Evolutionary conservation across 2,797 vertebrate genomes (phyloP), one percentile per base, ranked within the genome.

Genomic region (Cyclopterus lumpus): DNA sequence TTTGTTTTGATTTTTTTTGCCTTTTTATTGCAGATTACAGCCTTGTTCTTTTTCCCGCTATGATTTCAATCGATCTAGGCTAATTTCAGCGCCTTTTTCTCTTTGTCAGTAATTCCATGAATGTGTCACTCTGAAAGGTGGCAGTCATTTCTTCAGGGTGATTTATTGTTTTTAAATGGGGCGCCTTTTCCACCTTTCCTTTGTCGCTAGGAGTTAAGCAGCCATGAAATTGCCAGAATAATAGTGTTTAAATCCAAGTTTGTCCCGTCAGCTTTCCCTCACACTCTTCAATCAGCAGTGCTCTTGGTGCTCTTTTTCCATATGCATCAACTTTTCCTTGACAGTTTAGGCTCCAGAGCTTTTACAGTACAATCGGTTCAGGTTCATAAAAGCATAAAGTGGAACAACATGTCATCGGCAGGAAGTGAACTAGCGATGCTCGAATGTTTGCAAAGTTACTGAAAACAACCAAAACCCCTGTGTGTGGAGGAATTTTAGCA

Each of bases 191-290:
- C 90, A 84, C 73, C 88, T 87, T 90, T 76, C 84, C 80, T 95
- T 93, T 94, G 90, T 94, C 89, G 94, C 89, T 61, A 83, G 80
- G 87, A 92, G 93, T 95, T 97, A 98, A 98, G 96, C 96, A 97
- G 95, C 96, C 96, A 96, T 97, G 97, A 98, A 98, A 98, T 97
- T 97, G 96, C 94, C 94, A 95, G 95, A 96, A 96, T 97, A 97
- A 98, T 96, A 94, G 95, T 93, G 95, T 96, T 98, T 96, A 96
- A 96, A 96, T 97, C 95, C 96, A 96, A 5, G 94, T 95, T 95
- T 95, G 94, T 95, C 92, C 93, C 68, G 67, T 94, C 92, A 91
- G 94, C 86, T 86, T 85, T 86, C 70, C 69, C 38, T 32, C 85
- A 83, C 85, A 70, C 86, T 82, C 80, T 90, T 92, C 90, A 89